Evolutionary conservation across 1,140 invertebrate species (phyloP), one percentile per base, ranked within the genome.

Genomic region (Halyomorpha halys): DNA sequence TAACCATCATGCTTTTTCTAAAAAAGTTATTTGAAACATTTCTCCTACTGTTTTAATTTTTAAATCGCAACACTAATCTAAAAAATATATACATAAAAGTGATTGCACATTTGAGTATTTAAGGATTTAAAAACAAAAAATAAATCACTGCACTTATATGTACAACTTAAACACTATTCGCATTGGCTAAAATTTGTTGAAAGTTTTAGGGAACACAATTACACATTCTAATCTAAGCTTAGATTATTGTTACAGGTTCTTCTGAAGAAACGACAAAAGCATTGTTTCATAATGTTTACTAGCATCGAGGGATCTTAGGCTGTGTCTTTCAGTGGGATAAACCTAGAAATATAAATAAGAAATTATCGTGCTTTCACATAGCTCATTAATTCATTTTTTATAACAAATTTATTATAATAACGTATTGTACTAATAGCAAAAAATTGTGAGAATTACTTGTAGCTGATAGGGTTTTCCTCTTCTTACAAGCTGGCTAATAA

Each of bases 241-340:
- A 61, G 34, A 19, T 19, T 23, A 64, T 25, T 66, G 70, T 81
- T 82, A 89, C 74, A 95, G 82, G 77, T 94, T 80, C 73, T 94
- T 89, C 76, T 96, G 90, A 65, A 98, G 79, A 76, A 96, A 97
- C 65, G 89, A 91, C 25, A 97, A 79, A 47, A 97, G 77, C 19
- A 66, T 53, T 13, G 94, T 93, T 78, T 97, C 94, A 75, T 96
- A 97, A 75, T 97, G 94, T 78, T 95, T 95, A 72, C 89, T 94
- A 27, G 94, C 89, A 76, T 96, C 91, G 70, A 94, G 79, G 72
- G 89, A 91, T 47, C 94, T 79, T 44, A 98, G 80, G 62, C 93
- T 96, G 73, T 98, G 95, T 68, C 95, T 81, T 75, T 98, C 95
- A 66, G 89, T 91, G 0, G 95, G 94, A 75, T 97, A 97, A 39